phyloP scores from a whole-genome alignment of 2,797 vertebrate genomes.

The Liparis tanakae region DNA sequence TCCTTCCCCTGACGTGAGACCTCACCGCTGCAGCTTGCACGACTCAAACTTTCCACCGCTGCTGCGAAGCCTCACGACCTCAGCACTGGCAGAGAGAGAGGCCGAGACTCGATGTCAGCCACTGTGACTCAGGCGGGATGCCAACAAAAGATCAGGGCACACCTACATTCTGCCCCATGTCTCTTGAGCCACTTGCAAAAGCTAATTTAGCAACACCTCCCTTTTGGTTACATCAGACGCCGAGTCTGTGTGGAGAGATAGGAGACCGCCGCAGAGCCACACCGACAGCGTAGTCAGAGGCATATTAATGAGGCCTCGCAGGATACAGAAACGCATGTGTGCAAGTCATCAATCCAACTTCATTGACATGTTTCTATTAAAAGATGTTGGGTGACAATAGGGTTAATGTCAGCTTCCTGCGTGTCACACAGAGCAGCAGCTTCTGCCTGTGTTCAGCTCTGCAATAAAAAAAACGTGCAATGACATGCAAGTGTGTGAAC shows the following conservation, averaged over 20 bases:
- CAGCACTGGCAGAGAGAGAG: neutral
- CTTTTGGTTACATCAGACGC: slow-evolving; percentile 59
- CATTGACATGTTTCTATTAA: too few relatives aligned
- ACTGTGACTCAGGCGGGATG: slow-evolving; percentile 47
- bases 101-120: slow-evolving; percentile 12
- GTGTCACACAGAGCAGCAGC: neutral
- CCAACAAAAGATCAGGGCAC: slow-evolving; percentile 57
- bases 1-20: slow-evolving; percentile 39
- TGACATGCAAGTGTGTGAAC: slow-evolving; percentile 1
- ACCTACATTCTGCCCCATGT: slow-evolving; percentile 58
- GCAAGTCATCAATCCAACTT: neutral
- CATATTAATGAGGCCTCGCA: neutral
- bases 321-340: neutral
- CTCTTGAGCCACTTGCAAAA: slow-evolving; percentile 62
- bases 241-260: slow-evolving; percentile 49
- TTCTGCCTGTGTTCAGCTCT: slow-evolving; percentile 11
- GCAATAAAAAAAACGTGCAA: neutral
- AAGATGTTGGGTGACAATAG: too few relatives aligned
- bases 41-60: slow-evolving; percentile 74
- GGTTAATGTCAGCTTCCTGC: slow-evolving; percentile 1
- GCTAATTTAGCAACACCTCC: slow-evolving; percentile 59
- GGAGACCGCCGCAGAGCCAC: neutral
- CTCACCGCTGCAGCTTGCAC: slow-evolving; percentile 40
- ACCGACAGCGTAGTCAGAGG: neutral
- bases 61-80: slow-evolving; percentile 34